Evolutionary conservation across 1,140 invertebrate species (phyloP), one percentile per base, ranked within the genome.

Genomic region (Drosophila sproati): DNA sequence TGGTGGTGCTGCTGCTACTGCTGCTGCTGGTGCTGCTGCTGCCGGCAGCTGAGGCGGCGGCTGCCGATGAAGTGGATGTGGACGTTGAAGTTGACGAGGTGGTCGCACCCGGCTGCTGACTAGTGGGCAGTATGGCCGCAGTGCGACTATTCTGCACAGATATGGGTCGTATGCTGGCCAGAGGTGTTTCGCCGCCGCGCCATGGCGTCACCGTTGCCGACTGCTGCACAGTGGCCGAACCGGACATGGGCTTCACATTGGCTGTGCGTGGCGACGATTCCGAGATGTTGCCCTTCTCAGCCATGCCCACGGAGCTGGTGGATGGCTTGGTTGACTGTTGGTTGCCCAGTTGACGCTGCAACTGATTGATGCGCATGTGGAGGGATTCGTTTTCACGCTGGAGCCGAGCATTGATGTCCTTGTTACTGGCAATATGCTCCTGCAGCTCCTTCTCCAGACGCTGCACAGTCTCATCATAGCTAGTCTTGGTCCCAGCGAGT

Each of bases 191-290:
- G 4, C 95, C 94, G 50, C 94, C 95, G 41, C 95, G 88, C 94
- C 94, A 92, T 73, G 94, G 93, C 83, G 94, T 93, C 83, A 95
- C 93, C 76, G 95, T 93, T 77, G 95, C 82, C 80, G 93, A 94
- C 51, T 94, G 93, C 12, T 94, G 93, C 0, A 82, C 89, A 1
- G 91, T 92, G 39, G 88, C 86, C 8, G 82, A 94, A 77, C 96
- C 97, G 8, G 97, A 96, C 96, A 99, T 98, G 1, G 98, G 98
- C 92, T 98, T 98, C 35, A 99, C 98, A 92, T 98, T 98, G 7
- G 98, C 98, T 7, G 95, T 96, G 3, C 92, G 82, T 0, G 97
- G 97, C 5, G 97, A 96, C 47, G 97, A 96, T 80, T 98, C 97
- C 0, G 94, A 95, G 0, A 94, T 94, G 28, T 94, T 94, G 87